phyloP scores from a whole-genome alignment of 2,113 vertebrate genomes.

The Indicator maculatus region DNA sequence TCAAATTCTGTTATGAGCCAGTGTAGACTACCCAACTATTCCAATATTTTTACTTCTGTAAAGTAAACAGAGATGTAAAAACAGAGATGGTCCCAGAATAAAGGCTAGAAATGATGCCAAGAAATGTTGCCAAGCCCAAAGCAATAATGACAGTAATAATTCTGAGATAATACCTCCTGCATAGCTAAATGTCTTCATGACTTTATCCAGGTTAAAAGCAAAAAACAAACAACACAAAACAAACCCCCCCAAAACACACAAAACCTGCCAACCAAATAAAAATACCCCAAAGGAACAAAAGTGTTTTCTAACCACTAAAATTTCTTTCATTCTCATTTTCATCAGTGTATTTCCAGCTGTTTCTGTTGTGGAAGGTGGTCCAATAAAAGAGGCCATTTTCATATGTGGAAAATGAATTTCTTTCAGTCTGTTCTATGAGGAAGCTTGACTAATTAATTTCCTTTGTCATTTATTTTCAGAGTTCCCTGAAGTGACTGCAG shows the following conservation, averaged over 20 bases:
- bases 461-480: background rate
- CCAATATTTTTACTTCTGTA: background rate
- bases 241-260: background rate
- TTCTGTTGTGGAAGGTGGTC: background rate
- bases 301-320: background rate
- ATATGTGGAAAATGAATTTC: background rate
- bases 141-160: background rate
- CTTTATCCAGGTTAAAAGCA: background rate
- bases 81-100: background rate
- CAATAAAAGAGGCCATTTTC: background rate
- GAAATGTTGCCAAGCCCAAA: background rate
- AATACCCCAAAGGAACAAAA: background rate
- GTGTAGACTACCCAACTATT: background rate
- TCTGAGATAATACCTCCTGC: background rate
- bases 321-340: background rate
- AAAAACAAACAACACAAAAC: background rate
- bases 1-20: background rate
- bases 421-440: background rate
- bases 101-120: background rate
- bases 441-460: background rate
- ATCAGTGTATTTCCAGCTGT: background rate
- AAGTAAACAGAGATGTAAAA: background rate
- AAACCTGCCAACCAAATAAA: accelerated
- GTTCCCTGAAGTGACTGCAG: conserved; percentile 6
- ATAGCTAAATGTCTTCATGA: background rate